Base-by-base conservation (phyloP, 2,888 invertebrate genomes). In the Archaeoteleia sp. region DNA sequence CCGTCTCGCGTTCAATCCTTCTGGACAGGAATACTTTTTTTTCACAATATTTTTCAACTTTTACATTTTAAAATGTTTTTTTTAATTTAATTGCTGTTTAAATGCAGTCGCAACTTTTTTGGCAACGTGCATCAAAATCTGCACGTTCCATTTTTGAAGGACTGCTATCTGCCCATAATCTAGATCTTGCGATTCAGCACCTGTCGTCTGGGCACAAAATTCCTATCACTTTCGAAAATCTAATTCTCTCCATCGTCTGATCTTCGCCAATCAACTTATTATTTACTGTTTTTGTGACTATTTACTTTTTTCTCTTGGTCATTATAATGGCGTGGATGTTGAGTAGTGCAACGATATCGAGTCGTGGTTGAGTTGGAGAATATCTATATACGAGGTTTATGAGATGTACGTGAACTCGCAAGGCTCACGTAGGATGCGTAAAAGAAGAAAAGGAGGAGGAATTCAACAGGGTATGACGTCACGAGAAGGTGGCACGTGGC, bases 401-500 rank as follows among this genome's bases (percentile, higher is more conserved):
- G 45, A 45, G 34, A 37, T 27, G 30, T 25, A 40, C 32, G 39
- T 15, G 27, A 43, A 23, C 15, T 25, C 17, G 35, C 6, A 10
- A 27, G 15, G 7, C 37, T 54, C 68, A 60, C 70, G 71, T 71
- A 74, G 74, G 73, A 70, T 70, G 74, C 63, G 74, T 73, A 72
- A 72, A 71, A 35, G 53, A 48, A 39, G 34, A 23, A 42, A 13
- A 27, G 27, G 20, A 49, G 45, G 42, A 51, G 37, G 37, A 46
- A 62, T 51, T 49, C 39, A 46, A 51, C 74, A 70, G 71, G 68
- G 58, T 57, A 70, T 81, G 82, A 82, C 81, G 82, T 82, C 83
- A 82, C 74, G 66, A 70, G 67, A 75, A 77, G 78, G 75, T 77
- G 78, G 80, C 76, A 80, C 74, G 77, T 75, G 81, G 77, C 82